Base-by-base conservation (phyloP, 2,888 invertebrate species). In the Melieria picta region DNA sequence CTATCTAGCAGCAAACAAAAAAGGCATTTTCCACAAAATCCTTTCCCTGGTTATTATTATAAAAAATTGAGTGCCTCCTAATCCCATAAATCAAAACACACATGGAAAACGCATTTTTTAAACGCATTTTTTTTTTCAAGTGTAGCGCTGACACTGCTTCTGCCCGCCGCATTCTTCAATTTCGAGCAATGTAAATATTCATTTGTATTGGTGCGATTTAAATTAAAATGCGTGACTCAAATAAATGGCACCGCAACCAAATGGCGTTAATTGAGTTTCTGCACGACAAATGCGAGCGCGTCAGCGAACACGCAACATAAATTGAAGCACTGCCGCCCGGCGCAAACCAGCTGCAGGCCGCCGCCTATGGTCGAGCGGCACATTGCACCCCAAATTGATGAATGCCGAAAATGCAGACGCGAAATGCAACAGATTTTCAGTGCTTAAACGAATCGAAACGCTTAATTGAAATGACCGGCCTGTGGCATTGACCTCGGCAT, bases 191-290 rank as follows among this genome's bases (percentile, higher is more conserved):
- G 30, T 30, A 30, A 30, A 30, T 3, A 30, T 30, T 30, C 47
- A 52, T n/a, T 43, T 64, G 7, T 42, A 50, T 52, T 64, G 50
- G 43, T 9, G 64, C n/a, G 43, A 13, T 0, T 10, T 52, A 50
- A 67, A 67, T 67, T 13, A 67, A 67, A 60, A 52, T 45, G 60
- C 13, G 50, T 60, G 60, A 45, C 60, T 60, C 16, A 50, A 67
- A 50, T 61, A 6, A 61, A 52, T 67, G 60, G 52, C 30, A 10
- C 11, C 1, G 30, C 5, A n/a, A 10, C 7, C 43, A 67, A 67
- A 67, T 67, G 67, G 43, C 30, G 48, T 67, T 60, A 67, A 67
- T 67, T 60, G 67, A 67, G 61, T 67, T 67, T 67, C 30, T 48
- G 67, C 48, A 67, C 67, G 61, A 60, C 42, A 66, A 9, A 7